Evolutionary conservation across 2,888 invertebrate species (phyloP).

Genomic region (Nebria brevicollis): DNA sequence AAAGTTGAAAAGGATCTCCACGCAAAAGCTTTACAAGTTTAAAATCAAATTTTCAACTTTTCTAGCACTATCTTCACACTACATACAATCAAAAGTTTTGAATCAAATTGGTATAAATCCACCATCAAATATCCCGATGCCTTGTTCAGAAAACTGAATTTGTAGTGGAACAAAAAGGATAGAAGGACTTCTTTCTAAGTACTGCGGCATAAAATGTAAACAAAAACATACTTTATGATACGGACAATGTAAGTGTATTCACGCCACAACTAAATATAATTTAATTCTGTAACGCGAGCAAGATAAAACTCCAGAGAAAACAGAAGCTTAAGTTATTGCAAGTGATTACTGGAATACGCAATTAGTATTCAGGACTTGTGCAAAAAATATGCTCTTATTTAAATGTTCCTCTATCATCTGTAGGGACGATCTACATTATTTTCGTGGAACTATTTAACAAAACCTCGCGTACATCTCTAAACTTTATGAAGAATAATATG

Average conservation of each 20-base stretch:
- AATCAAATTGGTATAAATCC: background rate
- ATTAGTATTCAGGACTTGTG: slow-evolving; percentile 6
- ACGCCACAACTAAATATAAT: slow-evolving; percentile 31
- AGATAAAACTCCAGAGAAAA: slow-evolving; percentile 34
- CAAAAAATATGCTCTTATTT: background rate
- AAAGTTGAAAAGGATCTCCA: slow-evolving; percentile 13
- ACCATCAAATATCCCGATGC: background rate
- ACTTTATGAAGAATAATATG: too few relatives aligned
- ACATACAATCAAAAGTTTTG: background rate
- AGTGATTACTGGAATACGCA: slow-evolving; percentile 33
- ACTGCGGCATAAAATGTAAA: background rate
- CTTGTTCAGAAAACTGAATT: too few relatives aligned
- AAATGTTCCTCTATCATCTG: background rate
- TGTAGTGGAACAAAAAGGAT: too few relatives aligned
- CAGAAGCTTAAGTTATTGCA: slow-evolving; percentile 33
- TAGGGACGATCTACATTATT: background rate
- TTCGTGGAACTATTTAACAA: background rate
- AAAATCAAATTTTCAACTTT: slow-evolving; percentile 21
- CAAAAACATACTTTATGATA: slow-evolving; percentile 4
- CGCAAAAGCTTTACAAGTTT: slow-evolving; percentile 7
- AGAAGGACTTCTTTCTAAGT: background rate
- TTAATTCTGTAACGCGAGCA: slow-evolving; percentile 32
- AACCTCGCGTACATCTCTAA: background rate
- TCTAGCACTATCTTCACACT: background rate
- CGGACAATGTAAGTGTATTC: slow-evolving; percentile 27